A percentile compares a stretch with the other conserved stretches of the same genome.
These are phyloP conservation scores for Drosophila testacea DNA, from an alignment of 2,888 invertebrate genomes.

Conservation along the genomic window DNA sequence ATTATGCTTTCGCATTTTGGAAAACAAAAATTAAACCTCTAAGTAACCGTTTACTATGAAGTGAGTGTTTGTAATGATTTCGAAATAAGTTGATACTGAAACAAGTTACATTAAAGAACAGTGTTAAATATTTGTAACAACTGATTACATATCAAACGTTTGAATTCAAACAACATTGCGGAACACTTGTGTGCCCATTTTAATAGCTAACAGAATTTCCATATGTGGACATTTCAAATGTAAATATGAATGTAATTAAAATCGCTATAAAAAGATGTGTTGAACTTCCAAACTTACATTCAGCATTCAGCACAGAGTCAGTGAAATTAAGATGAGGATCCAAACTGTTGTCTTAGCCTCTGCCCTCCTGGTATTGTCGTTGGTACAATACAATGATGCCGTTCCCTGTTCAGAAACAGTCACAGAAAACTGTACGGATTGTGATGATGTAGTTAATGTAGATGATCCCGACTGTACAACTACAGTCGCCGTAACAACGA, in stretches of 20 bases:
- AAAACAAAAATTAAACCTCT: neutral
- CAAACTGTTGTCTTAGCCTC: constrained; percentile 18
- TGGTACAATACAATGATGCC: constrained; percentile 9
- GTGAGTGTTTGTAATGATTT: constrained; percentile 2
- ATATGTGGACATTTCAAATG: neutral
- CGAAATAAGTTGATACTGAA: constrained; percentile 2
- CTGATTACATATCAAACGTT: constrained; percentile 31
- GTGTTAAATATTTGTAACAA: constrained; percentile 12
- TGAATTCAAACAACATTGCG: neutral
- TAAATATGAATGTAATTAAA: neutral
- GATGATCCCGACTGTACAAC: constrained; percentile 4
- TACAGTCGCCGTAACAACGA: constrained; percentile 11
- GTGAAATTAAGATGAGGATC: constrained; percentile 19
- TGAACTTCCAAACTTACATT: neutral
- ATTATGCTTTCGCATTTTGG: neutral
- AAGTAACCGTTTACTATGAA: too few species aligned
- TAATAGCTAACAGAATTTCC: neutral
- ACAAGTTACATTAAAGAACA: neutral
- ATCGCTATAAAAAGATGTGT: constrained; percentile 27
- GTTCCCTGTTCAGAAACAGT: constrained; percentile 11
- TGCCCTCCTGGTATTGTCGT: constrained; percentile 11
- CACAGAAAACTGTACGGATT: constrained; percentile 17
- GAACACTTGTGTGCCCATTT: constrained; percentile 33
- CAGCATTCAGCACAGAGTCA: neutral
- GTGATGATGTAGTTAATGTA: neutral